Evolutionary conservation across 2,113 vertebrate genomes (phyloP).

Genomic region (Xiphias gladius): DNA sequence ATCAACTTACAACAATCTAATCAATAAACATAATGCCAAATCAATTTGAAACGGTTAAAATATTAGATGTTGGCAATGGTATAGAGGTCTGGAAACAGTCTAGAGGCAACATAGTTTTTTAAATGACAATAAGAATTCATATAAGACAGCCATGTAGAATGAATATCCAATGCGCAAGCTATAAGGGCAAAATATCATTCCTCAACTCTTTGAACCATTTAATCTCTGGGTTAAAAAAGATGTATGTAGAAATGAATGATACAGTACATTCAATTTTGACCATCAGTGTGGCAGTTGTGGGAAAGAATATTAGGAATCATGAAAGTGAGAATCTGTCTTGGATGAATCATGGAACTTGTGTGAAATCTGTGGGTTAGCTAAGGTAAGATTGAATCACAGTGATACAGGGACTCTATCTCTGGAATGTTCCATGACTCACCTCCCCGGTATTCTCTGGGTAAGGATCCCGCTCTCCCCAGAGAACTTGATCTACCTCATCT

Average conservation of each 20-base stretch:
- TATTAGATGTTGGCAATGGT: neutral
- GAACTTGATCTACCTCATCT: constrained; percentile 25
- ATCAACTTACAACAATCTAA: neutral
- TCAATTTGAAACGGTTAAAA: neutral
- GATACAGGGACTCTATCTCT: constrained; percentile 21
- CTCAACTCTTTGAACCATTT: neutral
- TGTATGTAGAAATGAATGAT: neutral
- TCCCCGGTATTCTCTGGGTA: constrained; percentile 22
- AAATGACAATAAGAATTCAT: neutral
- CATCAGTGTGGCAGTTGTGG: neutral
- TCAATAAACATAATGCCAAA: neutral
- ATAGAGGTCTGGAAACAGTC: neutral
- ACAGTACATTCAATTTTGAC: neutral
- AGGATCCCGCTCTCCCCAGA: constrained; percentile 42
- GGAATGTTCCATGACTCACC: constrained; percentile 74
- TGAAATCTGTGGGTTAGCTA: constrained; percentile 33
- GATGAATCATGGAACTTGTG: constrained; percentile 11
- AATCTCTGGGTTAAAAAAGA: too few relatives aligned
- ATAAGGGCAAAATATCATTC: neutral
- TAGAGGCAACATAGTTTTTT: neutral
- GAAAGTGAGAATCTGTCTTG: neutral
- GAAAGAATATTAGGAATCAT: constrained; percentile 8
- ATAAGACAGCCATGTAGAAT: neutral
- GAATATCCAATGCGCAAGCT: too few relatives aligned
- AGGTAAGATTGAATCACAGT: constrained; percentile 28